These are phyloP conservation scores for Ornithorhynchus anatinus DNA, from an alignment of 2,113 vertebrate genomes.

Conservation along the genomic window DNA sequence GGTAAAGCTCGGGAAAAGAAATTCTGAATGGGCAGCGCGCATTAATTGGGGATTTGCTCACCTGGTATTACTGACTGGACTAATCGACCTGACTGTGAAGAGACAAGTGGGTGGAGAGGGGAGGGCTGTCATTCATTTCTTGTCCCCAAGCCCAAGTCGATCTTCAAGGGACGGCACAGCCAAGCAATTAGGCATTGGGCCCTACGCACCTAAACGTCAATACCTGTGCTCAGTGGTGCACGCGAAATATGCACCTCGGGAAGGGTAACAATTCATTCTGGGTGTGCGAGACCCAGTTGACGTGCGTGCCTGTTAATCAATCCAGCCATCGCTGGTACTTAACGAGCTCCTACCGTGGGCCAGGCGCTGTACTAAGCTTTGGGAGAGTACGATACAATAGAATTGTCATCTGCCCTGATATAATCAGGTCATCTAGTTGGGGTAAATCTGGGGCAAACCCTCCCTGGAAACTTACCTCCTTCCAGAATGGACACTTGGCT, in stretches of 20 bases:
- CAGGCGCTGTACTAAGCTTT: too few species aligned
- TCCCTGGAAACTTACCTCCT: too few species aligned
- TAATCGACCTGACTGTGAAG: not conserved
- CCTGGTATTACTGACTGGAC: not conserved
- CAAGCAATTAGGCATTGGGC: not conserved
- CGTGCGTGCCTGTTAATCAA: too few species aligned
- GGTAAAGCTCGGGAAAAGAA: constrained; percentile 4
- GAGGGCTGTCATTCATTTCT: not conserved
- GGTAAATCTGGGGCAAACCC: too few species aligned
- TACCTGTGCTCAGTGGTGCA: not conserved
- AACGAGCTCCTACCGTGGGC: too few species aligned
- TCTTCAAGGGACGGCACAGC: not conserved
- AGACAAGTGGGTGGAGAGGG: not conserved
- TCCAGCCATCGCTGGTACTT: too few species aligned
- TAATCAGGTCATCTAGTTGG: too few species aligned
- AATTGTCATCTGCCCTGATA: too few species aligned
- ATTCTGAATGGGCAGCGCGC: not conserved
- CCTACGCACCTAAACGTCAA: not conserved
- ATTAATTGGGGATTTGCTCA: not conserved
- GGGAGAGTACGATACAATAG: too few species aligned
- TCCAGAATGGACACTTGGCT: too few species aligned
- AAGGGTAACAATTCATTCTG: too few species aligned
- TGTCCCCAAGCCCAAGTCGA: not conserved
- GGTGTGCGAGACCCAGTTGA: too few species aligned
- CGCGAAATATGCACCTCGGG: not conserved